Base-by-base conservation (phyloP, 2,797 vertebrate genomes). In the Lates japonicus region DNA sequence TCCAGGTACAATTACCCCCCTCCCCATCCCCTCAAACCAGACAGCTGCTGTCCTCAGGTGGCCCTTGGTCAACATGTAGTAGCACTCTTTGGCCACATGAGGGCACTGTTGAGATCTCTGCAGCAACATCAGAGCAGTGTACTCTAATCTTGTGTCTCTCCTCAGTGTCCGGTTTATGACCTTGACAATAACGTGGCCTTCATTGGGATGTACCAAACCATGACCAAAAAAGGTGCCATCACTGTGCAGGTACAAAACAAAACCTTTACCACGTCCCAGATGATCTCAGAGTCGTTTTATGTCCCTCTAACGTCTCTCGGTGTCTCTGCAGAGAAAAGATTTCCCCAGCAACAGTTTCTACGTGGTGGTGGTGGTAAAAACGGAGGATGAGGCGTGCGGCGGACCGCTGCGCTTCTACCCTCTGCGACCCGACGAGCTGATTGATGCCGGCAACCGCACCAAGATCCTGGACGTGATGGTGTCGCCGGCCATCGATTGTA, bases 111-210 rank as follows among this genome's bases (percentile, higher is more conserved):
- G n/a, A 52, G 11, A 48, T 55, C 11, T 51, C 8, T 74, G 22
- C 51, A 57, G 10, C n/a, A 39, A 7, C 42, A 8, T 64, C 39
- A 31, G 41, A 60, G 54, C n/a, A 44, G 16, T 42, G 37, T 17
- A 61, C 7, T 58, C 52, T 31, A 46, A 33, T 70, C 0, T n/a
- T 1, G 13, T 52, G 12, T 22, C 31, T 70, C 20, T 44, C 72
- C 42, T 2, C 66, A 99, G 98, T 99, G 98, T 72, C 98, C 98
- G 0, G 98, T 99, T 68, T 99, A 97, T 0, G 98, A 99, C 86
- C 92, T 99, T 75, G 98, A 99, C 95, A 99, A 99, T 93, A 99
- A 99, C 0, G 98, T 99, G 79, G 98, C 97, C 82, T 99, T 99
- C 91, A 97, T 97, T 0, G 98, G 98, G 84, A 99, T 98, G 96